Base-by-base conservation (phyloP, 1,140 invertebrate species). In the Drosophila carrolli region DNA sequence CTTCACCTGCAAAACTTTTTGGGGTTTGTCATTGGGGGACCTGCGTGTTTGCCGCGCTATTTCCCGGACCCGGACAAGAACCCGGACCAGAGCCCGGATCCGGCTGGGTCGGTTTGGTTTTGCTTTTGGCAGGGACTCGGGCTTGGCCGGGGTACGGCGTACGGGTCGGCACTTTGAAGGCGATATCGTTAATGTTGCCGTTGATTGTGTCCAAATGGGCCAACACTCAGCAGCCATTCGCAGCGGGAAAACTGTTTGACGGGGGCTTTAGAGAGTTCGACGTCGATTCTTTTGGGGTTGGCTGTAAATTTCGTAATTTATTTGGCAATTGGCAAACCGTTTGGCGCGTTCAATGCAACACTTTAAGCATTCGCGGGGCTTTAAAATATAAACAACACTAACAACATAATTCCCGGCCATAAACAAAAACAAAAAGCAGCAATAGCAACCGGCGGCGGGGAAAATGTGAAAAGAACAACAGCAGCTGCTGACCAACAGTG, bases 151-250 rank as follows among this genome's bases (percentile, higher is more conserved):
- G 71, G 37, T 51, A 11, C 65, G 54, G 65, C 65, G 37, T 51
- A 11, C 44, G 55, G 75, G 70, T 75, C 67, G 78, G 78, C 83
- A 76, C 66, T 83, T 88, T 79, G 79, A 88, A 76, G 83, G 84
- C 84, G 83, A 88, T 88, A 88, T 88, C 84, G 84, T 88, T 88
- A 88, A 88, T 88, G 84, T 86, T 86, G 74, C 82, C 70, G 82
- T 85, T 86, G 82, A 85, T 85, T 85, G 81, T 83, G 83, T 66
- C 83, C 82, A 86, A 78, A 78, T 77, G 75, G 75, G 75, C 44
- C 65, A 63, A 75, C 71, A 75, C 77, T 60, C 71, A 57, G 56
- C 67, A 55, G 54, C 70, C 58, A 62, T 74, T 67, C 68, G 60
- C 58, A 60, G 71, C 54, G 55, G 60, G 55, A 59, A 76, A 71